These are phyloP conservation scores for Calliphora vicina DNA, from an alignment of 1,140 invertebrate species.

Conservation along the genomic window DNA sequence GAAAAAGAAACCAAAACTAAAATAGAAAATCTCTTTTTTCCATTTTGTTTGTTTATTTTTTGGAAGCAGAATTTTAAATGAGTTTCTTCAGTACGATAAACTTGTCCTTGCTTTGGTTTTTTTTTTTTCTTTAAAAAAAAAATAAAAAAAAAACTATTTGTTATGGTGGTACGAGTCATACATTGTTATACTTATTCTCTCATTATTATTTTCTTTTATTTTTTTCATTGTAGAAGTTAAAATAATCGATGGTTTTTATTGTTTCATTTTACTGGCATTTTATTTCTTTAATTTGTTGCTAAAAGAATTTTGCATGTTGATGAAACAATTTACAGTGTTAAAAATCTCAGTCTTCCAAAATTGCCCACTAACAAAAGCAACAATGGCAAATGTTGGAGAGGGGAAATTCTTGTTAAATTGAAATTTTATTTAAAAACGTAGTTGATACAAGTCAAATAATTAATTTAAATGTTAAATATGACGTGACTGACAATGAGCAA, in stretches of 20 bases:
- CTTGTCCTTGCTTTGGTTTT: not conserved
- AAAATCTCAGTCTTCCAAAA: not conserved
- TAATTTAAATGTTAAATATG: conserved; percentile 29
- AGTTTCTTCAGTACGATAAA: not conserved
- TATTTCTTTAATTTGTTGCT: not conserved
- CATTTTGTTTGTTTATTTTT: not conserved
- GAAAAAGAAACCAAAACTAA: not conserved
- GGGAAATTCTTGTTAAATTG: not conserved
- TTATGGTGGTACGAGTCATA: not conserved
- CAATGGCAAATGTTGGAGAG: not conserved
- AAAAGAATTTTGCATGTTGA: not conserved
- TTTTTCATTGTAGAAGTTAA: not conserved
- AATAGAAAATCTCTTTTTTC: not conserved
- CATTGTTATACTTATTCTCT: not conserved
- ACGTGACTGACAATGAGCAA: conserved; percentile 14
- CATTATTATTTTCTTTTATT: not conserved
- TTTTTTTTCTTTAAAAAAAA: not conserved
- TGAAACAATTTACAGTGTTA: not conserved
- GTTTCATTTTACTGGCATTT: not conserved
- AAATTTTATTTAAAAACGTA: conserved; percentile 17
- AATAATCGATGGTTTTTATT: conserved; percentile 6
- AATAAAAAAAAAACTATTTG: not conserved
- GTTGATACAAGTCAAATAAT: conserved; percentile 22
- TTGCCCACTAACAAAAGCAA: not conserved
- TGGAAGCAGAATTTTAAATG: not conserved